Conservation (phyloP, 2,888 invertebrate genomes). For the Brassicogethes aeneus region DNA sequence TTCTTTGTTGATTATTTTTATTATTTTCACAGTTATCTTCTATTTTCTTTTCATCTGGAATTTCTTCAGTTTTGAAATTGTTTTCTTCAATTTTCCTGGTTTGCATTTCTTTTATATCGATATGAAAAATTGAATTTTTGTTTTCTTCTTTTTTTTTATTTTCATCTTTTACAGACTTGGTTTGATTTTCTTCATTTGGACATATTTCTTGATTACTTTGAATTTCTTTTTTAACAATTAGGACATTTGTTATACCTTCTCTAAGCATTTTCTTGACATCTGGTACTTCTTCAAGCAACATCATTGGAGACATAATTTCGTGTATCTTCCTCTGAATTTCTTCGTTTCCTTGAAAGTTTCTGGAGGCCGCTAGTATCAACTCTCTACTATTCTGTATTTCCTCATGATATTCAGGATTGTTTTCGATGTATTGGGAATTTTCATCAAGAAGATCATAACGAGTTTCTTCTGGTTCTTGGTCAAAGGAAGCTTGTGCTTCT, state of each 20-base stretch:
- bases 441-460: background rate
- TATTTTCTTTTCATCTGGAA: no score
- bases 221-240: background rate
- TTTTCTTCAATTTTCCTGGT: no score
- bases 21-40: no score
- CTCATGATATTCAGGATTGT: background rate
- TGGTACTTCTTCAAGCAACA: background rate
- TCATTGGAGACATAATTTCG: background rate
- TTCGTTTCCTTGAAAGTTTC: background rate
- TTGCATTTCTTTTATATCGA: no score
- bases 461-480: background rate
- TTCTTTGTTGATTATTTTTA: no score
- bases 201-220: constrained; percentile 8
- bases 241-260: background rate
- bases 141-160: background rate
- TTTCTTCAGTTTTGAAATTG: no score
- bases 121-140: no score
- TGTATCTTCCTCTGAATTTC: background rate
- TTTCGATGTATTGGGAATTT: background rate
- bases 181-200: constrained; percentile 9
- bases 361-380: background rate
- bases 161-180: background rate
- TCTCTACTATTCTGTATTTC: background rate
- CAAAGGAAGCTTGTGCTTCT: constrained; percentile 2
- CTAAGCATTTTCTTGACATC: background rate